Evolutionary conservation across 2,113 vertebrate species (phyloP).

Genomic region (Pao palembangensis): DNA sequence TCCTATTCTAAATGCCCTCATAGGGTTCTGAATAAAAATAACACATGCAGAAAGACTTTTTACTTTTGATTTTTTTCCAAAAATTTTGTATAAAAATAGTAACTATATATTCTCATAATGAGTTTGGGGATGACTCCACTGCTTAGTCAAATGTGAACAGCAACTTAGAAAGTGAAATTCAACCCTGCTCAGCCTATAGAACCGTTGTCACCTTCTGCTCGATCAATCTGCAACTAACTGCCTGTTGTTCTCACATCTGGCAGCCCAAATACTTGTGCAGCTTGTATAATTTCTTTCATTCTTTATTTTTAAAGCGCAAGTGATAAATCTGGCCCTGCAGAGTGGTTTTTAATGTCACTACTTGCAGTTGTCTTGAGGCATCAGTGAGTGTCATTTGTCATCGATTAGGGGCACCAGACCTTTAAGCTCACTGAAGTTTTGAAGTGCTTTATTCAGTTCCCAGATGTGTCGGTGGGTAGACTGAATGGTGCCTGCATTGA

Average conservation of each 20-base stretch:
- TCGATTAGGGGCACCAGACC: no score
- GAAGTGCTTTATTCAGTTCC: neutral
- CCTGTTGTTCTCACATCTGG: constrained; percentile 43
- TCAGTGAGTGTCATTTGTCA: constrained; percentile 10
- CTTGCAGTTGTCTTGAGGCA: constrained; percentile 17
- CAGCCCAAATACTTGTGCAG: constrained; percentile 43
- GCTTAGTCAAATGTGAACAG: neutral
- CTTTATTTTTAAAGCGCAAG: constrained; percentile 14
- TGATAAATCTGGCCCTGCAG: constrained; percentile 34
- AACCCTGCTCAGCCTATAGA: neutral
- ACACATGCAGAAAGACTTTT: no score
- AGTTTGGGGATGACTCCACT: no score
- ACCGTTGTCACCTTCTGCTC: constrained; percentile 2
- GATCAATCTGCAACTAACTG: constrained; percentile 43
- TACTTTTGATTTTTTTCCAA: no score
- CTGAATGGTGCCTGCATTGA: constrained; percentile 47
- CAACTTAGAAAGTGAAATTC: neutral
- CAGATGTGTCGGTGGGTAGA: constrained; percentile 15
- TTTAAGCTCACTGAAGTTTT: neutral
- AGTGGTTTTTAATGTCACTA: constrained; percentile 10
- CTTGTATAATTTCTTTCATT: constrained; percentile 39
- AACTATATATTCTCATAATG: no score
- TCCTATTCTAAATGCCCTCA: no score
- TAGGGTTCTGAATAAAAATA: no score
- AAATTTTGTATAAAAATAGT: no score